Evolutionary conservation across 1,140 invertebrate species (phyloP), one percentile per base, ranked within the genome.

Genomic region (Drosophila seguyi): DNA sequence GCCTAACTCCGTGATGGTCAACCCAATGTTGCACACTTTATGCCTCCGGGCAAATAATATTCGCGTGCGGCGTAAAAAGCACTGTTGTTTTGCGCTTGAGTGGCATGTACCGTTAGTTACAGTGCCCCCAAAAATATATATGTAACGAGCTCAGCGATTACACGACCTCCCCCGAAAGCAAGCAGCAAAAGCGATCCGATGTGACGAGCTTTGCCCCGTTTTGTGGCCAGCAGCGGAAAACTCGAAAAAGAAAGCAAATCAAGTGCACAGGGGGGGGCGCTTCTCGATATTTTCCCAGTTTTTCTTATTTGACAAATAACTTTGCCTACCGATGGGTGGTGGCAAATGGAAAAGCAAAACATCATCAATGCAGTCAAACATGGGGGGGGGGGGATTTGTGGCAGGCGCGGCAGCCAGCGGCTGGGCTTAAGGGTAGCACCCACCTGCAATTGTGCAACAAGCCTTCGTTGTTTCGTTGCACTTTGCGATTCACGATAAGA

Each of bases 1-100:
- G 39, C 39, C 52, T 61, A 39, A n/a, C 41, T 60, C 38, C 25
- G 56, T 45, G 50, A 47, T 61, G 76, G 76, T 74, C 76, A 79
- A 74, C 76, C 72, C 69, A 78, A 79, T 61, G 75, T 67, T 79
- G 77, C 77, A 79, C 79, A 74, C 75, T 79, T 74, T 74, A 79
- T 79, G 68, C 57, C 39, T 41, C 44, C 60, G 29, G 34, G 20
- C 61, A 79, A 73, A 79, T 79, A 79, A 79, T 73, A 79, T 79
- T 79, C 75, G 75, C 60, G 67, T 66, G 75, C 27, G 36, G 76
- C 67, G 60, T 71, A 79, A 60, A 66, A 79, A 57, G 36, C 58
- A 27, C 48, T 69, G 56, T 77, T 77, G 34, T 77, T 78, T 50
- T 60, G 63, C 65, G 50, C 57, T 77, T 78, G 75, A 69, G 74